Conservation (phyloP, 64 coral and sea anemone genomes). For the Cladopsammia gracilis region DNA sequence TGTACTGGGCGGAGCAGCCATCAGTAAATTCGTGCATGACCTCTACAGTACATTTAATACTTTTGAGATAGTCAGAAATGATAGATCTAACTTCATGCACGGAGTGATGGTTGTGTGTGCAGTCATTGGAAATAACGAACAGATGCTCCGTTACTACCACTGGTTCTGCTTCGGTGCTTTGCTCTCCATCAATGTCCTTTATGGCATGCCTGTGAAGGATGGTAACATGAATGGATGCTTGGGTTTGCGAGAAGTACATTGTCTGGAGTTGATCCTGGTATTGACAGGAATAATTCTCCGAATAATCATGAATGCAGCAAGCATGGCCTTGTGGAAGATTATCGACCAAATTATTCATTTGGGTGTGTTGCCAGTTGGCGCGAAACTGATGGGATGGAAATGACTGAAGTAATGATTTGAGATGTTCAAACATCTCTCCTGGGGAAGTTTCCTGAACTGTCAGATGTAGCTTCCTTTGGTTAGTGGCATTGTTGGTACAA, state of each 20-base stretch:
- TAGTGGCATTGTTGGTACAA: constrained; percentile 19
- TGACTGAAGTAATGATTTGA: constrained; percentile 3
- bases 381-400: constrained; percentile 53
- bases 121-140: constrained; percentile 18
- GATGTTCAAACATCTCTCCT: constrained; percentile 63
- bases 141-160: constrained; percentile 3
- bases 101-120: neutral
- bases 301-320: constrained; percentile 52
- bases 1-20: constrained; percentile 20
- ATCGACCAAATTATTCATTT: constrained; percentile 8
- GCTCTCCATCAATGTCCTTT: neutral
- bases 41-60: neutral
- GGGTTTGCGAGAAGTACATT: neutral
- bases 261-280: constrained; percentile 39
- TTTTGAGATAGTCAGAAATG: neutral
- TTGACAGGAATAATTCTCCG: neutral
- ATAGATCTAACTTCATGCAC: neutral
- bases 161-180: neutral
- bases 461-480: constrained; percentile 19
- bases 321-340: constrained; percentile 29
- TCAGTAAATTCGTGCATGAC: constrained; percentile 42
- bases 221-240: constrained; percentile 39
- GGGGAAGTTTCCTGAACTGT: constrained; percentile 38
- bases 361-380: constrained; percentile 42
- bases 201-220: constrained; percentile 43